Evolutionary conservation across 2,113 vertebrate species (phyloP).

Genomic region (Solenodon paradoxus): DNA sequence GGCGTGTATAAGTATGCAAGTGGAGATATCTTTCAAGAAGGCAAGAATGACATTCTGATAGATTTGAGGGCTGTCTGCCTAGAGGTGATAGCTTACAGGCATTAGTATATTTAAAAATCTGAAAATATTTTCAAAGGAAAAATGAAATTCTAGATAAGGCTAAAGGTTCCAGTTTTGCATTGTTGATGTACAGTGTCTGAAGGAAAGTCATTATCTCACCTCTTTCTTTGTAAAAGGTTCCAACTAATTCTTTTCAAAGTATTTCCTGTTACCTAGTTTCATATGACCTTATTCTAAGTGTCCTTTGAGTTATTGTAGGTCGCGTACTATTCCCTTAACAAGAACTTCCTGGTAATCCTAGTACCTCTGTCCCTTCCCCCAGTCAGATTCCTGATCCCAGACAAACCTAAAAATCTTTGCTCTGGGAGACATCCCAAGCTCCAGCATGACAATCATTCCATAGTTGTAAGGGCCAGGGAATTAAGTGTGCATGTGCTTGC

Average conservation of each 20-base stretch:
- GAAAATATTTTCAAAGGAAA: conserved; percentile 1
- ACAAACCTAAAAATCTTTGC: not conserved
- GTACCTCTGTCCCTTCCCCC: not conserved
- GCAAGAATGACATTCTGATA: not conserved
- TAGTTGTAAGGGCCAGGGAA: not conserved
- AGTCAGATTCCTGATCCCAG: not conserved
- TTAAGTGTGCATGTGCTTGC: not conserved
- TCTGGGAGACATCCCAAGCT: not conserved
- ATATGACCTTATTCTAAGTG: not conserved
- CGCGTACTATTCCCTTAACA: not conserved
- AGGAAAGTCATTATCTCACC: not conserved
- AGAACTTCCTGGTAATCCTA: not conserved
- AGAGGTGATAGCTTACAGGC: not conserved
- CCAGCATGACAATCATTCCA: not conserved
- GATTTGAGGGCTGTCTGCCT: not conserved
- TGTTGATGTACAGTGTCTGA: not conserved
- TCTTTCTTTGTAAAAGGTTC: not conserved
- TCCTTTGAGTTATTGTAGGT: not conserved
- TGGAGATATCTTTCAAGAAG: not conserved
- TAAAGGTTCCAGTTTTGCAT: not conserved
- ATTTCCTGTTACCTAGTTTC: not conserved
- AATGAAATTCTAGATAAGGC: conserved; percentile 44
- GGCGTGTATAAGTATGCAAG: not conserved
- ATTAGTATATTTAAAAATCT: conserved; percentile 11
- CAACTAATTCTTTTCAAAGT: conserved; percentile 7